Evolutionary conservation across 2,888 invertebrate species (phyloP).

Genomic region (Polyploca ridens): DNA sequence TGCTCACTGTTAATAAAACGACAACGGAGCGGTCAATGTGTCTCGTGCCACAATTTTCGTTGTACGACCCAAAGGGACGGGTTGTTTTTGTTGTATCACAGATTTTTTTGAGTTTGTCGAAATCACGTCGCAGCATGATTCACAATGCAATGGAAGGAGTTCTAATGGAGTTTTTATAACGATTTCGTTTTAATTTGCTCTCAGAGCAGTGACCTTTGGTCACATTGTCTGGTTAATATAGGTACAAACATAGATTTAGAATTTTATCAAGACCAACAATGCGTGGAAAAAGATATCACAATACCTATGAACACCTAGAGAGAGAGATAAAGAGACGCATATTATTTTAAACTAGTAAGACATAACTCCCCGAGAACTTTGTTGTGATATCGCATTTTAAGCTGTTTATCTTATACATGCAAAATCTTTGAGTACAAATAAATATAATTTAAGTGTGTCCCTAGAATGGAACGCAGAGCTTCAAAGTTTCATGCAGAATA

Average conservation of each 20-base stretch:
- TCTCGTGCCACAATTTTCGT: constrained; percentile 79
- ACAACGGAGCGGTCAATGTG: constrained; percentile 73
- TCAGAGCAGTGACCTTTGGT: constrained; percentile 1
- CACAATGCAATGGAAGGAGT: constrained; percentile 45
- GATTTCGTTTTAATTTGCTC: constrained; percentile 9
- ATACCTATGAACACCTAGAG: too few relatives aligned
- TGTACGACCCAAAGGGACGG: constrained; percentile 47
- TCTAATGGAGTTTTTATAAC: constrained; percentile 17
- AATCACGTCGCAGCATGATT: constrained; percentile 60
- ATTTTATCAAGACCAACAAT: too few relatives aligned
- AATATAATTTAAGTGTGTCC: too few relatives aligned
- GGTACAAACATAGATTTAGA: too few relatives aligned
- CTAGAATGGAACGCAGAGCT: background rate
- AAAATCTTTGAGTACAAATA: too few relatives aligned
- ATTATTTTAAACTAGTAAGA: too few relatives aligned
- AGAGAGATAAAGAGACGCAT: too few relatives aligned
- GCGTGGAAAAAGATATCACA: too few relatives aligned
- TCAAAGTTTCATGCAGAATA: background rate
- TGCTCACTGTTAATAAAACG: constrained; percentile 60
- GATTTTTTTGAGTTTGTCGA: constrained; percentile 60
- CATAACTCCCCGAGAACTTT: too few relatives aligned
- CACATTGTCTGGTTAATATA: background rate
- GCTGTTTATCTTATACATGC: too few relatives aligned
- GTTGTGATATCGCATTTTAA: too few relatives aligned
- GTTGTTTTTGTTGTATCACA: constrained; percentile 49